Evolutionary conservation across 2,888 invertebrate genomes (phyloP).

Genomic region (Bembecia ichneumoniformis): DNA sequence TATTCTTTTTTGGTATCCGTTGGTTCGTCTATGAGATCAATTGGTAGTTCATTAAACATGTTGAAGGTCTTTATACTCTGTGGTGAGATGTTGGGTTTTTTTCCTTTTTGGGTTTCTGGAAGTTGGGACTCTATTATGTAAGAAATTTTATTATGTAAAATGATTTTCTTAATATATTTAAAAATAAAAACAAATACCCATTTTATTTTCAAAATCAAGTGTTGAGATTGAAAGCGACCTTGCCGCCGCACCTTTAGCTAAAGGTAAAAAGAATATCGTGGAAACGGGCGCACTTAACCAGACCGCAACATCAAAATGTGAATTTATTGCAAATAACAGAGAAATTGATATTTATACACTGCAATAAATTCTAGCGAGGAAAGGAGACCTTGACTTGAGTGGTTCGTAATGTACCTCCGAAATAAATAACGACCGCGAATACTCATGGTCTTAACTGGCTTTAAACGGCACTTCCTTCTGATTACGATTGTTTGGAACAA

Average conservation of each 20-base stretch:
- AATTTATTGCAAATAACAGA: slow-evolving; percentile 41
- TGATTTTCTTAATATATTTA: no score
- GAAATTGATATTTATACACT: slow-evolving; percentile 43
- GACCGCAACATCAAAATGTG: slow-evolving; percentile 33
- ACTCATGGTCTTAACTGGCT: slow-evolving; percentile 19
- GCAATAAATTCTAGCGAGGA: slow-evolving; percentile 31
- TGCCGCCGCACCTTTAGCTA: neutral
- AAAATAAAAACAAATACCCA: no score
- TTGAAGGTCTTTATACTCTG: no score
- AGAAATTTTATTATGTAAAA: no score
- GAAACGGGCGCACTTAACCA: neutral
- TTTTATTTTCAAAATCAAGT: no score
- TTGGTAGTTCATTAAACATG: no score
- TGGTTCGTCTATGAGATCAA: no score
- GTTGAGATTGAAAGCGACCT: no score
- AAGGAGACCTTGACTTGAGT: slow-evolving; percentile 27
- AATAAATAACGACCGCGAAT: slow-evolving; percentile 19
- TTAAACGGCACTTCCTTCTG: slow-evolving; percentile 12
- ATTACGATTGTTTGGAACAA: slow-evolving; percentile 5
- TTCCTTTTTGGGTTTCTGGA: no score
- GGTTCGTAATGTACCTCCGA: slow-evolving; percentile 15
- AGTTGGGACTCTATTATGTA: no score
- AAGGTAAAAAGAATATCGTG: slow-evolving; percentile 19
- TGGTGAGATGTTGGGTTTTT: no score
- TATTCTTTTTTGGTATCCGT: no score